Evolutionary conservation across 2,888 invertebrate genomes (phyloP), one percentile per base, ranked within the genome.

Genomic region (Habrosyne pyritoides): DNA sequence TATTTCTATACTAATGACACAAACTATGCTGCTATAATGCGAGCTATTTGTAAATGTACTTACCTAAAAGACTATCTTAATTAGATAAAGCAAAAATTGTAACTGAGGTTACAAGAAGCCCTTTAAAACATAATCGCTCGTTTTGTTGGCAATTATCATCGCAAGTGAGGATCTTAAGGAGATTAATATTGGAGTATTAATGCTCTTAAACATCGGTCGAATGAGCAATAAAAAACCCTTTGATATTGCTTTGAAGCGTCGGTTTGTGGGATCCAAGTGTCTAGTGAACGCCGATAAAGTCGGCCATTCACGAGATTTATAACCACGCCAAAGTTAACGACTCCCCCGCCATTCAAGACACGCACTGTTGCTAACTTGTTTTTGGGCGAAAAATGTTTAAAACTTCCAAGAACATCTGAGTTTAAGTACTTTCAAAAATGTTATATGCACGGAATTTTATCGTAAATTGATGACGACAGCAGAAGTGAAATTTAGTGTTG

Each of bases 261-360:
- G 73, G 78, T 79, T 80, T 78, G 81, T 78, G 82, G 79, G 80
- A 72, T 73, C 67, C 71, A 72, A 71, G 73, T 50, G 28, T 66
- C 68, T 78, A 79, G 79, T 75, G 71, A 78, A 74, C 76, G 75
- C 74, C 82, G 77, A 86, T 88, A 86, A 87, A 83, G 77, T 74
- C 73, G 73, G 73, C 81, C 76, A 83, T 89, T 86, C 79, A 73
- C 62, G 66, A 87, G 88, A 89, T 90, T 90, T 91, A 91, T 83
- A 84, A 83, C 85, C 71, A 69, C 79, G 82, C 81, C 77, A 81
- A 87, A 86, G 81, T 88, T 88, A 87, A 89, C 82, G 86, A 83
- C 81, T 81, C 73, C 68, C 76, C 82, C 77, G 74, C 81, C 79
- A 84, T 89, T 87, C 83, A 75, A 78, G 79, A 79, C 86, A 86